Evolutionary conservation across 2,797 vertebrate genomes (phyloP).

Genomic region (Neoniphon sammara): DNA sequence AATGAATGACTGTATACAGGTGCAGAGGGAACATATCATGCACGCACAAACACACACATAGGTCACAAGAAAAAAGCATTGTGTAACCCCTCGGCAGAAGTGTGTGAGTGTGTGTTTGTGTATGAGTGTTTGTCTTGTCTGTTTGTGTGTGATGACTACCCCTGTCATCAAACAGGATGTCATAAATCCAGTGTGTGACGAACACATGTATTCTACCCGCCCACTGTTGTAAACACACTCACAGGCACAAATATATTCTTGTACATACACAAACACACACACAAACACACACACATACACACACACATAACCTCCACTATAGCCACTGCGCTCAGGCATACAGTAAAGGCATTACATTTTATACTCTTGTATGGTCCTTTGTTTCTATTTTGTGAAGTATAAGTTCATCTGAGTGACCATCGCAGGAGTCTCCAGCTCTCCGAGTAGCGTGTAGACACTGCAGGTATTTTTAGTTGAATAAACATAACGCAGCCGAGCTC

Average conservation of each 20-base stretch:
- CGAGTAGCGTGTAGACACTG: constrained; percentile 18
- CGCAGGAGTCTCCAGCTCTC: constrained; percentile 6
- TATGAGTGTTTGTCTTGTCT: too few relatives aligned
- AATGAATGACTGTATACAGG: constrained; percentile 68
- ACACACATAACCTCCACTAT: not conserved
- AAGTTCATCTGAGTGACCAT: constrained; percentile 26
- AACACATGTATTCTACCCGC: constrained; percentile 46
- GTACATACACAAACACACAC: constrained; percentile 8
- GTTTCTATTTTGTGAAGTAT: not conserved
- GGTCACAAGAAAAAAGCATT: constrained; percentile 27
- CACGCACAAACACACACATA: constrained; percentile 41
- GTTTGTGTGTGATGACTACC: constrained; percentile 48
- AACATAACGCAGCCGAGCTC: constrained; percentile 45
- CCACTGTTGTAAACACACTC: constrained; percentile 52
- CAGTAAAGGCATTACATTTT: not conserved
- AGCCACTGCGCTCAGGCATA: not conserved
- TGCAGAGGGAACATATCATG: constrained; percentile 57
- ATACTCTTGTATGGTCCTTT: constrained; percentile 4
- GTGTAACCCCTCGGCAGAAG: constrained; percentile 31
- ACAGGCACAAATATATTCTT: constrained; percentile 38
- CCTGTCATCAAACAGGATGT: constrained; percentile 63
- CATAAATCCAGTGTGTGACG: constrained; percentile 57
- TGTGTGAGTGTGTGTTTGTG: constrained; percentile 21
- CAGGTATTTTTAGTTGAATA: constrained; percentile 58
- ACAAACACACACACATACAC: constrained; percentile 6